These are phyloP conservation scores for Pyrocoelia pectoralis DNA, from an alignment of 2,888 invertebrate genomes.

Conservation along the genomic window DNA sequence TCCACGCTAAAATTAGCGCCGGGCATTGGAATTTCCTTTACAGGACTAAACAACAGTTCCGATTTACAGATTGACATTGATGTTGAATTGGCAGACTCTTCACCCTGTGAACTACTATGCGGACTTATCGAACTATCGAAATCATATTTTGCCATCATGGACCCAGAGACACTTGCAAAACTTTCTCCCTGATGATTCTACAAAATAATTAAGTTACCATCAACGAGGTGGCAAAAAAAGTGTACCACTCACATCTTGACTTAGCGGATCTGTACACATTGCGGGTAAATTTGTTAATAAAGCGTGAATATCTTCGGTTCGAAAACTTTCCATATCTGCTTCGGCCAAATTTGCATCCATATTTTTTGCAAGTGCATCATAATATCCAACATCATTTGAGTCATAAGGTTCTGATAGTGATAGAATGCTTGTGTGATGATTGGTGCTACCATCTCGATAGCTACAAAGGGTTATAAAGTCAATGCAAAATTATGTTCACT, in stretches of 20 bases:
- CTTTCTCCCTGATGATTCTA: conserved; percentile 74
- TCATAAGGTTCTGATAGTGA: conserved; percentile 84
- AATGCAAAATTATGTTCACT: too few species aligned
- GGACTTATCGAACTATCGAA: conserved; percentile 79
- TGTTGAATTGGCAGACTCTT: conserved; percentile 78
- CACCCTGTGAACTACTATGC: conserved; percentile 78
- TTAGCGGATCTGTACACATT: conserved; percentile 65
- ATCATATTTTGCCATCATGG: conserved; percentile 82
- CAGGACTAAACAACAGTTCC: conserved; percentile 88
- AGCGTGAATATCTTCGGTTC: conserved; percentile 90
- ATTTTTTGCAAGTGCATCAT: conserved; percentile 87
- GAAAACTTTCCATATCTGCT: conserved; percentile 94
- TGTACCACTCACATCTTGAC: conserved; percentile 54
- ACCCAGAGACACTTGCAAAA: conserved; percentile 83
- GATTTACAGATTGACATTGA: conserved; percentile 93
- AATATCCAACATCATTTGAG: conserved; percentile 70
- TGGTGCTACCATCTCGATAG: conserved; percentile 80
- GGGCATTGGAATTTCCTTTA: conserved; percentile 79
- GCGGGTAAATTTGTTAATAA: conserved; percentile 81
- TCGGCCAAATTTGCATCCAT: conserved; percentile 93
- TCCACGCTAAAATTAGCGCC: conserved; percentile 86
- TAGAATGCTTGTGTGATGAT: conserved; percentile 82
- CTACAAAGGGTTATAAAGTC: conserved; percentile 56
- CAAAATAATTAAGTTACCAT: neutral
- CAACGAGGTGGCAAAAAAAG: neutral